Percentiles rank a stretch among this genome's conserved stretches.
phyloP scores from a whole-genome alignment of 1,140 invertebrate species.

The Saccostrea echinata region DNA sequence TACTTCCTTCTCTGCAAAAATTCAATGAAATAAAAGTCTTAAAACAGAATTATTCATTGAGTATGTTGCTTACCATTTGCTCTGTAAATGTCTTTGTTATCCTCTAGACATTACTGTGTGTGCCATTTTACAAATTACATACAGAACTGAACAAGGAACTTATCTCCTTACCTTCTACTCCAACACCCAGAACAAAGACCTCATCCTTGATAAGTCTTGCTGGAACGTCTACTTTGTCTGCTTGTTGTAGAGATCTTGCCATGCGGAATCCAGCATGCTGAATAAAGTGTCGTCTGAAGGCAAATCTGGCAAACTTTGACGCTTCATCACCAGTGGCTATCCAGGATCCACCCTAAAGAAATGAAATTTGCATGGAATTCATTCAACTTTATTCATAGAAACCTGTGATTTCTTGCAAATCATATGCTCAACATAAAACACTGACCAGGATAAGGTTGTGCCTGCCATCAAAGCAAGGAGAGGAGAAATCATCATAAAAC shows the following conservation, averaged over 20 bases:
- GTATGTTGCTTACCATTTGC: background rate
- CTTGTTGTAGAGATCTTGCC: slow-evolving; percentile 57
- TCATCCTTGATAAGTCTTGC: slow-evolving; percentile 65
- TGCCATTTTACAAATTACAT: no score
- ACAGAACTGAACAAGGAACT: no score
- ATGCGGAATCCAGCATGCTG: slow-evolving; percentile 78
- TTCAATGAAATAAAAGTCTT: no score
- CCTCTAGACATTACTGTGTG: background rate
- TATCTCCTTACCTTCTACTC: slow-evolving; percentile 63
- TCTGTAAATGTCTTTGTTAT: background rate
- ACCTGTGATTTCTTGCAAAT: background rate
- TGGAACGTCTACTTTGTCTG: slow-evolving; percentile 60
- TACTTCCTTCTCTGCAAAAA: slow-evolving; percentile 9
- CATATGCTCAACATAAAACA: background rate
- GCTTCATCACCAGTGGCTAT: slow-evolving; percentile 76
- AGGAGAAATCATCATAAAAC: slow-evolving; percentile 79
- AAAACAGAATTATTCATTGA: background rate
- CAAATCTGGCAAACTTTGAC: slow-evolving; percentile 75
- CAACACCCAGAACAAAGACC: slow-evolving; percentile 69
- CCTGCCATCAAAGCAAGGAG: slow-evolving; percentile 78
- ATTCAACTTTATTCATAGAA: background rate
- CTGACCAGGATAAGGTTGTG: slow-evolving; percentile 78
- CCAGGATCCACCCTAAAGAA: slow-evolving; percentile 77
- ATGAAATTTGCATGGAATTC: background rate
- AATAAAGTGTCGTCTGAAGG: slow-evolving; percentile 78